Conservation (phyloP, 2,797 vertebrate genomes). For the Cottoperca gobio region DNA sequence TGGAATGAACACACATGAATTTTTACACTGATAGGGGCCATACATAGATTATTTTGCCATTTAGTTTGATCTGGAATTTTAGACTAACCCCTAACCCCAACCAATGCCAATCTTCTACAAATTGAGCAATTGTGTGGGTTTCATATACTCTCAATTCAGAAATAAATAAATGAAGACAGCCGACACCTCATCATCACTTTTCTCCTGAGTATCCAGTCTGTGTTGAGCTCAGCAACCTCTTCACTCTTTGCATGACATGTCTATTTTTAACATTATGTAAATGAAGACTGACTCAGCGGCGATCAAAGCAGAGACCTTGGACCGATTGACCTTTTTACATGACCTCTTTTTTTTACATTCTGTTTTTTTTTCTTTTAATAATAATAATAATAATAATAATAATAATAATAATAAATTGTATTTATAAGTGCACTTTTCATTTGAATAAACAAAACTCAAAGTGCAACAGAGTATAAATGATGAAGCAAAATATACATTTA, state of each 20-base stretch:
- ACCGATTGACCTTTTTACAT: too few relatives aligned
- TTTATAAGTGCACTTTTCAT: too few relatives aligned
- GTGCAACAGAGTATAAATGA: too few relatives aligned
- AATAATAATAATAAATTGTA: too few relatives aligned
- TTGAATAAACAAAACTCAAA: too few relatives aligned
- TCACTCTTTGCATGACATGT: background rate
- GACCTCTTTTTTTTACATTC: background rate
- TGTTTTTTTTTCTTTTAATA: too few relatives aligned
- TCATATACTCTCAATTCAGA: background rate
- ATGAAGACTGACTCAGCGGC: background rate
- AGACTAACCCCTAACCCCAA: background rate
- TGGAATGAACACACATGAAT: background rate
- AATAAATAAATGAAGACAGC: too few relatives aligned
- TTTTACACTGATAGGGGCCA: background rate
- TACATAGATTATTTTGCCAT: background rate
- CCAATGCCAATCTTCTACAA: background rate
- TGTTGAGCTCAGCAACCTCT: background rate
- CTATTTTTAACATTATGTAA: constrained; percentile 18
- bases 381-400: too few relatives aligned
- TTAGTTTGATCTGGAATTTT: background rate
- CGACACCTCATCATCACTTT: background rate
- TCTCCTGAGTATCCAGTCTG: background rate
- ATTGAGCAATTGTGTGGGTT: background rate
- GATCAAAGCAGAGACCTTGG: constrained; percentile 6
- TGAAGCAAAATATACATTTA: too few relatives aligned